Conservation (phyloP, 2,888 invertebrate genomes). For the Melanophora roralis region DNA sequence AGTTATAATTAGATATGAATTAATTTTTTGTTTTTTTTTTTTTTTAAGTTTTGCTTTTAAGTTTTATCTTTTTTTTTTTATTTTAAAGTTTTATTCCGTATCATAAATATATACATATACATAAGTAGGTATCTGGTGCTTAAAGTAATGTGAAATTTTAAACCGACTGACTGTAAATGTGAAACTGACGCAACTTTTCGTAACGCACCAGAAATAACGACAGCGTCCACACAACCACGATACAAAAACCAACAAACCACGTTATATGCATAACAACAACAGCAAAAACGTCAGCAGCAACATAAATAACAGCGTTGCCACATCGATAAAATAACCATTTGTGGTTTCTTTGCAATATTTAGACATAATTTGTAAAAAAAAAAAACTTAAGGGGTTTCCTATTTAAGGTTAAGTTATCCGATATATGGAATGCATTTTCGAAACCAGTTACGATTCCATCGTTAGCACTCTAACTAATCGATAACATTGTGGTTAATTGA, state of each 20-base stretch:
- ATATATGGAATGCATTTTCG: too few species aligned
- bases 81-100: constrained; percentile 21
- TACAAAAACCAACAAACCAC: constrained; percentile 45
- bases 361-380: too few species aligned
- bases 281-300: constrained; percentile 12
- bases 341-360: too few species aligned
- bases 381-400: too few species aligned
- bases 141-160: constrained; percentile 37
- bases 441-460: too few species aligned
- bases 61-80: background rate
- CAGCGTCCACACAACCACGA: constrained; percentile 39
- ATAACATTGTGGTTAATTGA: too few species aligned
- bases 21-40: constrained; percentile 2
- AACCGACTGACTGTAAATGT: constrained; percentile 50
- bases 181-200: constrained; percentile 58
- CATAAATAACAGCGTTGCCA: background rate
- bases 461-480: too few species aligned
- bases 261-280: constrained; percentile 38
- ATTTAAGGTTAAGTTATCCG: too few species aligned
- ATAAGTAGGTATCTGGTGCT: constrained; percentile 12
- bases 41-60: too few species aligned
- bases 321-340: too few species aligned
- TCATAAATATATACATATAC: too few species aligned
- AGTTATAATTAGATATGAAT: background rate
- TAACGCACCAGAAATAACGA: constrained; percentile 59